Conservation (phyloP, 2,888 invertebrate species). For the Unio delphinus region DNA sequence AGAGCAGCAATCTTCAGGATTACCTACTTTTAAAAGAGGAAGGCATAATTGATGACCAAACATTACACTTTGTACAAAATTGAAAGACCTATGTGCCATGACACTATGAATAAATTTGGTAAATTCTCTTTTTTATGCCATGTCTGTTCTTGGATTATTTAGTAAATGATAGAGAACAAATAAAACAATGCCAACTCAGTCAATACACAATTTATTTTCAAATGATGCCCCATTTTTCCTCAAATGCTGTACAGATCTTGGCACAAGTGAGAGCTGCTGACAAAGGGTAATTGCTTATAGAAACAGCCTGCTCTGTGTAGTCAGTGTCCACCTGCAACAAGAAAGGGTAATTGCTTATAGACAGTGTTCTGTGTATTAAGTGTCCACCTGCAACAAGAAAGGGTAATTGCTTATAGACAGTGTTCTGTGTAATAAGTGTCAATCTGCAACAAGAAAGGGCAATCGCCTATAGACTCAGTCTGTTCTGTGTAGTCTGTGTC, state of each 20-base stretch:
- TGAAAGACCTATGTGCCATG: no score
- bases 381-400: no score
- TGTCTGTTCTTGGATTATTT: no score
- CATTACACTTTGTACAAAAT: no score
- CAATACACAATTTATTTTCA: conserved; percentile 23
- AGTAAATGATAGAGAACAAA: no score
- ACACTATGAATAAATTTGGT: no score
- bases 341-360: conserved; percentile 76
- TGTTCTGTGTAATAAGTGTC: no score
- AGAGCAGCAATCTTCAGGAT: no score
- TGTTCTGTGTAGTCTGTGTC: conserved; percentile 90
- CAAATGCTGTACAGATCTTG: conserved; percentile 94
- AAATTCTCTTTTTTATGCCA: no score
- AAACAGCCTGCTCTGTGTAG: conserved; percentile 90
- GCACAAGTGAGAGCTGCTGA: conserved; percentile 97
- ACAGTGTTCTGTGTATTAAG: conserved; percentile 64
- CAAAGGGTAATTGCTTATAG: conserved; percentile 96
- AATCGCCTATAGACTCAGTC: conserved; percentile 92
- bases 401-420: no score
- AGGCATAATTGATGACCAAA: no score
- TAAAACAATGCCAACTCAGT: not conserved
- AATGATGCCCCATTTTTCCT: conserved; percentile 85
- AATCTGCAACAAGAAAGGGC: conserved; percentile 76
- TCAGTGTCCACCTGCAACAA: conserved; percentile 78
- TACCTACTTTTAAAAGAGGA: no score